Conservation (phyloP, 2,113 vertebrate genomes). For the Mus pahari region DNA sequence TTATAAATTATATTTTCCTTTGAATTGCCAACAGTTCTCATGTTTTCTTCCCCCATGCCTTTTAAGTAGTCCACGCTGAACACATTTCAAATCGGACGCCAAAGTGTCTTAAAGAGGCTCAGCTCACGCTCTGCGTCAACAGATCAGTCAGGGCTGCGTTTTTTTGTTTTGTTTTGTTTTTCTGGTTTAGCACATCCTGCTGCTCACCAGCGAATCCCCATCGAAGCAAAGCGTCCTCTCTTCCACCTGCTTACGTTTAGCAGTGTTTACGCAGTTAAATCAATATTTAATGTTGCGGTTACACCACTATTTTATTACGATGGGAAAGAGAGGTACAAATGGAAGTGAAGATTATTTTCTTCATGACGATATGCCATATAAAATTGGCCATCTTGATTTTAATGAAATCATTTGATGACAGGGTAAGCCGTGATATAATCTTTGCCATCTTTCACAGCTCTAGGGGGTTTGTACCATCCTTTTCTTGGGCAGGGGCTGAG, state of each 20-base stretch:
- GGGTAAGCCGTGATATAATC: neutral
- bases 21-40: neutral
- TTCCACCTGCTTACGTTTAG: neutral
- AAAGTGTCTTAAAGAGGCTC: neutral
- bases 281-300: slow-evolving; percentile 30
- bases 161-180: neutral
- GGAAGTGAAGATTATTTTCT: neutral
- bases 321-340: neutral
- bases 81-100: neutral
- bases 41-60: neutral
- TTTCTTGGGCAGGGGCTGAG: neutral
- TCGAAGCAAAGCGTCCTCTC: neutral
- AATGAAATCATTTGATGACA: neutral
- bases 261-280: neutral
- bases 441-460: neutral
- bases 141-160: neutral
- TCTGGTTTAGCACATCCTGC: neutral
- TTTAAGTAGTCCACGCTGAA: neutral
- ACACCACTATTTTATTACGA: neutral
- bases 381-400: neutral
- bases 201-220: neutral
- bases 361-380: neutral
- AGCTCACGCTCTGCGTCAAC: neutral
- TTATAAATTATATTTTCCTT: neutral
- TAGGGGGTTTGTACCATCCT: neutral